Evolutionary conservation across 2,113 vertebrate genomes (phyloP).

Genomic region (Cromileptes altivelis): DNA sequence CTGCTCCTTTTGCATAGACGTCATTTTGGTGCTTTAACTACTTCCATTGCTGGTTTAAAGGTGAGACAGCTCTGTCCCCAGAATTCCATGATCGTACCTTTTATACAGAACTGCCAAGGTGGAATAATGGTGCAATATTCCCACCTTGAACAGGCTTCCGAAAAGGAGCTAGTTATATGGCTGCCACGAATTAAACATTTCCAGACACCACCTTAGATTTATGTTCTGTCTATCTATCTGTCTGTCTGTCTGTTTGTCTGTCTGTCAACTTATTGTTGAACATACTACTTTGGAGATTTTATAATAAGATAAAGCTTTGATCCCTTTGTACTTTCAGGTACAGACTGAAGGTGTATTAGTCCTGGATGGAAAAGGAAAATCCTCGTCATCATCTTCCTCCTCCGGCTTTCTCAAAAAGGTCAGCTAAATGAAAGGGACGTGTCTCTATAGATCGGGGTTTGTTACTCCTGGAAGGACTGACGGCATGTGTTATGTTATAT

Average conservation of each 20-base stretch:
- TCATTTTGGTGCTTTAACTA: too few species aligned
- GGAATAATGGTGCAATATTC: too few species aligned
- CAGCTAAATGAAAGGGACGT: slow-evolving; percentile 53
- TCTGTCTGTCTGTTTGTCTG: too few species aligned
- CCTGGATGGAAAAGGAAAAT: slow-evolving; percentile 35
- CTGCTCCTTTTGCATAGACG: too few species aligned
- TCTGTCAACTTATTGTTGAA: neutral
- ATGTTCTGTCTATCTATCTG: neutral
- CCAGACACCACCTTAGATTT: too few species aligned
- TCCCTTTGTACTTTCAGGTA: slow-evolving; percentile 7
- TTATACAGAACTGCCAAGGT: too few species aligned
- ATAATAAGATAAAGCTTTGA: neutral
- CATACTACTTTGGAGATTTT: neutral
- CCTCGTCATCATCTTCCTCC: neutral
- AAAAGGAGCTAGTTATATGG: neutral
- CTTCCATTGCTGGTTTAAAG: too few species aligned
- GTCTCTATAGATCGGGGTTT: slow-evolving; percentile 46
- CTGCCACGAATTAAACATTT: neutral
- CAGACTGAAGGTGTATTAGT: neutral
- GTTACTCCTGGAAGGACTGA: slow-evolving; percentile 66
- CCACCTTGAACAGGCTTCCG: too few species aligned
- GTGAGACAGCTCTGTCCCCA: too few species aligned
- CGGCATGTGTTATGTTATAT: slow-evolving; percentile 78
- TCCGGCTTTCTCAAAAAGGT: slow-evolving; percentile 42
- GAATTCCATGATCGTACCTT: too few species aligned